These are phyloP conservation scores for Stomorhina lunata DNA, from an alignment of 2,888 invertebrate genomes.

Conservation along the genomic window DNA sequence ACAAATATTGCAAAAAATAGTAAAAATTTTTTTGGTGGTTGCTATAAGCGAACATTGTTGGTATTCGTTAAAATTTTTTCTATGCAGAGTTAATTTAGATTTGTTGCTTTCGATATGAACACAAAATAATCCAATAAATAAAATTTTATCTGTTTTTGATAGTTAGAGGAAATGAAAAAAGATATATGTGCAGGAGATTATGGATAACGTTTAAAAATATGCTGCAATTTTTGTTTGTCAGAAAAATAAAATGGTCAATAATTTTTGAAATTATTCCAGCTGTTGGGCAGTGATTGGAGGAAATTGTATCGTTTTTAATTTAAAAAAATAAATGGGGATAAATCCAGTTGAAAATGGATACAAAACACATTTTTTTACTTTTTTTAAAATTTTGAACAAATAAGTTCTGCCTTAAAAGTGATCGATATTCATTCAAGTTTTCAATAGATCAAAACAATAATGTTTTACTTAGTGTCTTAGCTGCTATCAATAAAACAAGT, in stretches of 20 bases:
- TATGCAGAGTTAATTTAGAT: constrained; percentile 45
- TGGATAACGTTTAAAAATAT: constrained; percentile 7
- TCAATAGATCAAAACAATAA: too few species aligned
- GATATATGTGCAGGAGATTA: background rate
- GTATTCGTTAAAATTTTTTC: background rate
- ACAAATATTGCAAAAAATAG: background rate
- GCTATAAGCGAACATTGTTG: background rate
- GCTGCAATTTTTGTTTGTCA: background rate
- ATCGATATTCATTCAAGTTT: too few species aligned
- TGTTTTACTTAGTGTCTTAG: too few species aligned
- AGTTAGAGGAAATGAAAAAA: background rate
- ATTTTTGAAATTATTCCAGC: too few species aligned
- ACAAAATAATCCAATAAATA: constrained; percentile 41
- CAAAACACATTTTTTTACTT: background rate
- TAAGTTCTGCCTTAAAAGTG: too few species aligned
- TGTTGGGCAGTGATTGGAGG: too few species aligned
- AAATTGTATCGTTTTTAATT: too few species aligned
- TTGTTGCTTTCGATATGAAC: constrained; percentile 26
- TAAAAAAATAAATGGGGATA: background rate
- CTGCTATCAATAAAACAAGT: too few species aligned
- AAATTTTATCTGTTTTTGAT: constrained; percentile 39
- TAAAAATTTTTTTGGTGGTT: constrained; percentile 1
- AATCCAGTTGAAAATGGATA: too few species aligned
- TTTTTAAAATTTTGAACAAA: too few species aligned
- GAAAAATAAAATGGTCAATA: background rate